Base-by-base conservation (phyloP, 2,888 invertebrate species). In the Nysson spinosus region DNA sequence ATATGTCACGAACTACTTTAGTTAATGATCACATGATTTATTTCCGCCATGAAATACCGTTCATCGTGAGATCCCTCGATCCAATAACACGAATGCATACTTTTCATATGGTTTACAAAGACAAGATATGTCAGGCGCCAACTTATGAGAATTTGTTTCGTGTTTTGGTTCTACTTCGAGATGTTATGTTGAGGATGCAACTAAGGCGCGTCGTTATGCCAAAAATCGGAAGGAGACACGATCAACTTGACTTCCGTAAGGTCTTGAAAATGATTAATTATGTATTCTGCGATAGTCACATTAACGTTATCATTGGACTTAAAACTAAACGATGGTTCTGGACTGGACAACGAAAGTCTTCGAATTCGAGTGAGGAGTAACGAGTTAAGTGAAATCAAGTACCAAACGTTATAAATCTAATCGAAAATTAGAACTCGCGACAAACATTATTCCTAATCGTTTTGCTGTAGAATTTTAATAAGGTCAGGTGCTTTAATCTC, bases 211-310 rank as follows among this genome's bases (percentile, higher is more conserved):
- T 39, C 1, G 28, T 14, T 0, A 49, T 37, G 39, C 17, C 17
- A 14, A 42, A 22, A 2, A 49, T 56, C 1, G 0, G 19, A 1
- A 17, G 19, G 0, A 19, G 1, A 0, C 28, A 12, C n/a, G 16
- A 9, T 0, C 9, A 14, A 0, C 12, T 54, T 0, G 16, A 46
- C 4, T 42, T 40, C 4, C 2, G 2, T 0, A 9, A 11, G 3
- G 2, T 47, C 1, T 5, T 40, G 0, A 28, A 40, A 6, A 54
- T 60, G 46, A 22, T 47, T 2, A 24, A 54, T 3, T 40, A 16
- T 4, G 11, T 46, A 2, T 46, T 58, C 2, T 9, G 6, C 0
- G 1, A 51, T 1, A 7, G n/a, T 7, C 6, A 44, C 6, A 44
- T 58, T 7, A 12, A 1, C 0, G 19, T 58, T 2, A 12, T 50